Conservation (phyloP, 1,140 invertebrate genomes). For the Drosophila kikkawai region DNA sequence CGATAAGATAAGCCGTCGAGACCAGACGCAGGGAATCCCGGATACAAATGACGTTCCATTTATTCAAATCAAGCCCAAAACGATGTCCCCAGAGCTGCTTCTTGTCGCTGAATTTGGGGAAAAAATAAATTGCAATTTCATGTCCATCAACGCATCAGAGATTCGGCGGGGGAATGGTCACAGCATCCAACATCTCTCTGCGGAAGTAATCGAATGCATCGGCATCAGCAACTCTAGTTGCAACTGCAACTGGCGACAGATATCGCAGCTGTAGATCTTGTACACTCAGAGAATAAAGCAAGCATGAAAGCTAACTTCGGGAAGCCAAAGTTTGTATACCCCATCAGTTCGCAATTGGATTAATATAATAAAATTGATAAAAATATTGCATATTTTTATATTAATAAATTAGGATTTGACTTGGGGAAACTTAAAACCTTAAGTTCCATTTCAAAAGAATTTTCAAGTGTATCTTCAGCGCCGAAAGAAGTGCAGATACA, state of each 20-base stretch:
- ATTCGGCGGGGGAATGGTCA: neutral
- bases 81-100: slow-evolving; percentile 31
- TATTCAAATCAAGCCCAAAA: slow-evolving; percentile 79
- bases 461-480: slow-evolving; percentile 9
- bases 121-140: slow-evolving; percentile 82
- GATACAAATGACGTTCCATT: slow-evolving; percentile 82
- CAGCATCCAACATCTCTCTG: neutral
- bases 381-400: too few species aligned
- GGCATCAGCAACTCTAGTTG: slow-evolving; percentile 9
- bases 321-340: too few species aligned
- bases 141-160: slow-evolving; percentile 70
- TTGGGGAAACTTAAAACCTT: too few species aligned
- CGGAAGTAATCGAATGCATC: slow-evolving; percentile 26
- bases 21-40: slow-evolving; percentile 62
- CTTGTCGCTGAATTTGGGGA: slow-evolving; percentile 60
- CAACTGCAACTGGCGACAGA: slow-evolving; percentile 32
- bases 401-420: too few species aligned
- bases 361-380: too few species aligned
- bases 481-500: slow-evolving; percentile 58
- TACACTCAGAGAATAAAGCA: neutral
- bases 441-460: neutral
- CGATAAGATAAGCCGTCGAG: slow-evolving; percentile 77
- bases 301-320: neutral
- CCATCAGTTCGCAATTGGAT: too few species aligned
- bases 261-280: slow-evolving; percentile 60